A percentile compares a stretch with the other conserved stretches of the same genome.
Conservation (phyloP, 37 sponge, comb jelly and placozoan species). For the Bolinopsis microptera region DNA sequence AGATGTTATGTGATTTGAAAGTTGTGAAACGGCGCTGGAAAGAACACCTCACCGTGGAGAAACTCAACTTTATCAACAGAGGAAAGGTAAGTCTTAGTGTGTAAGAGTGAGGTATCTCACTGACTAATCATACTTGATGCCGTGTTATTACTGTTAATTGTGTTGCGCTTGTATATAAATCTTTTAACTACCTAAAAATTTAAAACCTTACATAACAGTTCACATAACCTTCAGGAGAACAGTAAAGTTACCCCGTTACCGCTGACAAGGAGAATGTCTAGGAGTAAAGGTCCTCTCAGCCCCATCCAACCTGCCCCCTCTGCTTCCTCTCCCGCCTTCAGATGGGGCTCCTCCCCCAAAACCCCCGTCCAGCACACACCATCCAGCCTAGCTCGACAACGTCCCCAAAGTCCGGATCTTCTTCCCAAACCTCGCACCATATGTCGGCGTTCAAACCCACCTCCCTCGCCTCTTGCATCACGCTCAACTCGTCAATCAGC, state of each 20-base stretch:
- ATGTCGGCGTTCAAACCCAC: not conserved
- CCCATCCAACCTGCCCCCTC: slow-evolving; percentile 53
- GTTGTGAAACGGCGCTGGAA: slow-evolving; percentile 19
- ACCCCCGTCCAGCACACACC: not conserved
- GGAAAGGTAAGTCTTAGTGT: slow-evolving; percentile 34
- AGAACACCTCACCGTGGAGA: not conserved
- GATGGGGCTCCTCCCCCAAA: not conserved
- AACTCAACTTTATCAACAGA: not conserved
- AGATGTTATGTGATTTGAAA: slow-evolving; percentile 36
- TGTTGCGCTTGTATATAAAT: no score
- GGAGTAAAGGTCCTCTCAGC: not conserved
- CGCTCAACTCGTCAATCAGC: not conserved
- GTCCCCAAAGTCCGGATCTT: not conserved
- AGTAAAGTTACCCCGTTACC: not conserved
- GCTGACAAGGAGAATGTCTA: not conserved
- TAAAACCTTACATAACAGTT: no score
- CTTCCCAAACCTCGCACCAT: no score
- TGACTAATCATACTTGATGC: no score
- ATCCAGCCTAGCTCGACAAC: not conserved
- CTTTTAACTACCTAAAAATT: no score
- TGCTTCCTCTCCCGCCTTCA: no score
- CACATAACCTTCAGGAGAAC: not conserved
- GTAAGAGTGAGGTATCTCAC: no score
- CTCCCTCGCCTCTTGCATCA: not conserved
- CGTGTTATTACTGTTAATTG: no score